Percentiles rank a stretch among this genome's conserved stretches.
phyloP scores from a whole-genome alignment of 2,888 invertebrate species.

The Apodemia zela region DNA sequence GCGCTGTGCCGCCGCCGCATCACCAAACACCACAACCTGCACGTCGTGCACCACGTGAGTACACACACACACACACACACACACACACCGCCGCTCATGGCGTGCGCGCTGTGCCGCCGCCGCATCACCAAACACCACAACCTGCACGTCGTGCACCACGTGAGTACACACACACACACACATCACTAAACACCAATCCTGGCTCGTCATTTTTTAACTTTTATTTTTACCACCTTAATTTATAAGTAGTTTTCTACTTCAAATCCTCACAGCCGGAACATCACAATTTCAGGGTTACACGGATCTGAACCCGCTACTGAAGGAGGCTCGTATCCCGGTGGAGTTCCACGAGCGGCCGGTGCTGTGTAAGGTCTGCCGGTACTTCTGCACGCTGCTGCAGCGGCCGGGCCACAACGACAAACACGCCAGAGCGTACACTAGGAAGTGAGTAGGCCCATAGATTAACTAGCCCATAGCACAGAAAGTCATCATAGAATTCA shows the following conservation, averaged over 20 bases:
- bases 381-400: slow-evolving; percentile 86
- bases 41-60: slow-evolving; percentile 82
- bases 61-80: background rate
- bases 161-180: slow-evolving; percentile 35
- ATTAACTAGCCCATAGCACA: too few species aligned
- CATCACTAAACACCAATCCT: background rate
- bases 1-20: slow-evolving; percentile 87
- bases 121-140: slow-evolving; percentile 88
- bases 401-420: slow-evolving; percentile 81
- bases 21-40: slow-evolving; percentile 88
- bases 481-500: too few species aligned
- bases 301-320: slow-evolving; percentile 79
- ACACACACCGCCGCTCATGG: background rate
- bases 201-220: too few species aligned
- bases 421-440: slow-evolving; percentile 69
- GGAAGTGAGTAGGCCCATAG: slow-evolving; percentile 47
- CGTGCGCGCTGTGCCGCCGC: slow-evolving; percentile 84
- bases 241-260: too few species aligned
- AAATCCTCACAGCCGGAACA: background rate
- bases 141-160: slow-evolving; percentile 85
- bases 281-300: slow-evolving; percentile 62
- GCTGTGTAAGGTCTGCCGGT: slow-evolving; percentile 90
- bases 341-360: slow-evolving; percentile 84
- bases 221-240: too few species aligned
- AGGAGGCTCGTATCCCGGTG: slow-evolving; percentile 84